Evolutionary conservation across 2,113 vertebrate genomes (phyloP), one percentile per base, ranked within the genome.

Genomic region (Myotis davidii): DNA sequence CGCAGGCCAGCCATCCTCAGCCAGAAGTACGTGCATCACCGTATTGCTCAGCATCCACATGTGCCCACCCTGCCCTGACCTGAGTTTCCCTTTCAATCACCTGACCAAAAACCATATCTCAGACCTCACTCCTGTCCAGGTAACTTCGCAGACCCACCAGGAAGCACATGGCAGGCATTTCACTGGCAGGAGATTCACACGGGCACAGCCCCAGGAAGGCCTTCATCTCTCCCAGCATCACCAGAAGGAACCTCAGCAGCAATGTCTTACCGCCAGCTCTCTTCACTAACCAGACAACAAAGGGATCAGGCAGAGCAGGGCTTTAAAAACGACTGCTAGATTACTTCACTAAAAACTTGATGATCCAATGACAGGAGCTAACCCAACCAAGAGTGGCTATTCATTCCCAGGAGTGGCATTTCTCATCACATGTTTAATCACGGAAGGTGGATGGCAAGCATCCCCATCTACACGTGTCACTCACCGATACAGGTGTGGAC

Each of bases 401-500:
- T 11, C 1, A 9, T 70, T 83, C 45, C 56, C 23, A 6, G 9
- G 85, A 88, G 9, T 56, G 32, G 14, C 50, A 11, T 59, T 88
- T 54, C 9, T 32, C 23, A 70, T 32, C 37, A 11, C 13, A 2
- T 2, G 4, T 65, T 76, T 54, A 48, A 81, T 76, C 3, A 0
- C 45, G 9, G 3, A 89, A 32, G 59, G 9, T n/a, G 17, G 42
- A 65, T 11, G 54, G 16, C 50, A 88, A 25, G 45, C 4, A 3
- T 16, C n/a, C 70, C 59, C 45, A 7, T 39, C n/a, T 1, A 0
- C 23, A 39, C 48, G 37, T 2, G 73, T 90, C 85, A 99, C 99
- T 99, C 98, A 99, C 99, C 99, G 9, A 99, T 99, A 97, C 99
- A 99, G 97, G 99, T 98, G 34, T 99, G 99, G 56, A 99, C 99